Base-by-base conservation (phyloP, 2,888 invertebrate genomes). In the Dicroscelio sp. region DNA sequence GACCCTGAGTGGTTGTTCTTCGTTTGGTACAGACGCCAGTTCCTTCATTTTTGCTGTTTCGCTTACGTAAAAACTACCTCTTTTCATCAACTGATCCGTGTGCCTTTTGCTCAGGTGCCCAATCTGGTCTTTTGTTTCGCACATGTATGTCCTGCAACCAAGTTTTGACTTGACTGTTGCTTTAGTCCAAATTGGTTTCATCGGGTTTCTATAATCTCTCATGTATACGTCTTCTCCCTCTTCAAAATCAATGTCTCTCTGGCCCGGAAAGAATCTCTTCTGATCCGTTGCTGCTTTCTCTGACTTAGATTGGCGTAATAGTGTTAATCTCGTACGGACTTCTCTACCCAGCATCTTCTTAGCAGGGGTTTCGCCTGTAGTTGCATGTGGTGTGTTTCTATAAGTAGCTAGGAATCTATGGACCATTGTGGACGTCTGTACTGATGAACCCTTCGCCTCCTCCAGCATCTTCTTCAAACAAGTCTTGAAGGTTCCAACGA, bases 401-500 rank as follows among this genome's bases (percentile, higher is more conserved):
- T 91, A 91, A 30, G n/a, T 1, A 1, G 52, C 43, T 14, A 88
- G 52, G 43, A 76, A 88, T 27, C 75, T 84, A n/a, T 14, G 10
- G 2, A 60, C 31, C 60, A 6, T 12, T 4, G 27, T 76, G 14
- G 17, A 33, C 25, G 20, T 75, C 58, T 75, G 31, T 12, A 25
- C 6, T 12, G 20, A 27, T 38, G 14, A 43, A 31, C 67, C 55
- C 52, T 48, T 52, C 30, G 65, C 8, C 93, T 69, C 17, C 88
- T 85, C 60, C 20, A 27, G 27, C 6, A 60, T 23, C 17, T 27
- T 27, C 27, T 60, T 60, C 60, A 60, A 27, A 60, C 60, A 55
- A 5, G 63, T 52, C 84, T 94, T 93, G 52, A 94, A 94, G 6
- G 90, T 88, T 35, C 75, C 86, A 3, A 94, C 93, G 0, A 84